These are phyloP conservation scores for Lutraria lutraria DNA, from an alignment of 2,888 invertebrate species.

Conservation along the genomic window DNA sequence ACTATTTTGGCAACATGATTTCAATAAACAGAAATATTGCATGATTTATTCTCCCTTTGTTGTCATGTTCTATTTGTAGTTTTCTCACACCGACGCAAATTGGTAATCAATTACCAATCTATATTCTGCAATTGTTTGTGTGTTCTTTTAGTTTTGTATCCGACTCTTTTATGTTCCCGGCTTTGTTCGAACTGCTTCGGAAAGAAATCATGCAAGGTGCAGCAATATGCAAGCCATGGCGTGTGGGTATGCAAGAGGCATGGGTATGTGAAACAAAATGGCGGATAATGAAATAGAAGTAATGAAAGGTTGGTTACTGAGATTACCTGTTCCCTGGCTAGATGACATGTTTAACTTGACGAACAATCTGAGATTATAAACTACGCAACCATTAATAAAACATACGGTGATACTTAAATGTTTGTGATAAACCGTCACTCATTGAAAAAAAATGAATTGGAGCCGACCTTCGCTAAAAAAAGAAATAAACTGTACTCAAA, in stretches of 20 bases:
- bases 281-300: too few relatives aligned
- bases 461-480: neutral
- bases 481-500: slow-evolving; percentile 15
- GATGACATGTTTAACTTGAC: neutral
- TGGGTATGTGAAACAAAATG: too few relatives aligned
- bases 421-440: neutral
- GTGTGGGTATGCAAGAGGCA: too few relatives aligned
- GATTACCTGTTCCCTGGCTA: neutral
- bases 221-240: too few relatives aligned
- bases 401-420: neutral
- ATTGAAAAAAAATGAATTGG: neutral
- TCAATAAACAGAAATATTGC: neutral
- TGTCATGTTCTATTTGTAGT: neutral
- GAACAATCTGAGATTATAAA: neutral
- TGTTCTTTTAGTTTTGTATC: too few relatives aligned
- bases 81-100: slow-evolving; percentile 5
- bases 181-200: too few relatives aligned
- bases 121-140: neutral
- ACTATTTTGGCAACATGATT: neutral
- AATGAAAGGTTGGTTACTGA: too few relatives aligned
- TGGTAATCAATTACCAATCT: neutral
- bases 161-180: too few relatives aligned
- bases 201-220: too few relatives aligned
- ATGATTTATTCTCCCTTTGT: neutral
- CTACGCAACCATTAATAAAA: slow-evolving; percentile 8